Evolutionary conservation across 2,113 vertebrate genomes (phyloP), one percentile per base, ranked within the genome.

Genomic region (Neogobius melanostomus): DNA sequence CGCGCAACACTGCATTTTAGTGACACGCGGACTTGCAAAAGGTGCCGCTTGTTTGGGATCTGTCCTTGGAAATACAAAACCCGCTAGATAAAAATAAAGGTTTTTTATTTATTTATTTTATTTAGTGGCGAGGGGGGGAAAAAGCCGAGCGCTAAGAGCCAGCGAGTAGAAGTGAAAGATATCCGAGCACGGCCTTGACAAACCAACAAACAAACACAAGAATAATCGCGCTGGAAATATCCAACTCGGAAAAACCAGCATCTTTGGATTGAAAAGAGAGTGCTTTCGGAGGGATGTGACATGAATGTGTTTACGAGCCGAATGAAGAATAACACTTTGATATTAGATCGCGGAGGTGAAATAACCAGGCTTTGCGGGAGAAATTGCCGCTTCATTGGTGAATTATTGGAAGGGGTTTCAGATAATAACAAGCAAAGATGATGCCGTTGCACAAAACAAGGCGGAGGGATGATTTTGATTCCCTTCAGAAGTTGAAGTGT

Each of bases 41-140:
- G 64, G 48, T 44, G 8, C 42, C 2, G 14, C 71, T 81, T 84
- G 64, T 81, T 51, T 79, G 71, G 79, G 52, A 73, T 73, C 66
- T 51, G 74, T 73, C 82, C 80, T 79, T 76, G 72, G 17, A 76
- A 70, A 72, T 44, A 75, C 46, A 81, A 87, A 79, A 82, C 64
- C 10, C 54, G 15, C 4, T 44, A 54, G 72, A 88, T 76, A 72
- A 88, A 62, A 76, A 82, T 64, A 61, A 61, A 64, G 66, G 71
- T 53, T 48, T 36, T 36, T 36, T 36, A 4, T 36, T 36, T 36
- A 2, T 36, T 36, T 0, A 2, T 36, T 36, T 36, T 36, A 36
- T 5, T 36, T 36, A 36, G 28, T 4, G 28, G 47, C 68, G 51
- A 4, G 63, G 9, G 63, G 9, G 54, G 44, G 46, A 59, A 73